Percentiles rank a stretch among this genome's conserved stretches.
These are phyloP conservation scores for Drosophila repleta DNA, from an alignment of 1,140 invertebrate genomes.

Conservation along the genomic window DNA sequence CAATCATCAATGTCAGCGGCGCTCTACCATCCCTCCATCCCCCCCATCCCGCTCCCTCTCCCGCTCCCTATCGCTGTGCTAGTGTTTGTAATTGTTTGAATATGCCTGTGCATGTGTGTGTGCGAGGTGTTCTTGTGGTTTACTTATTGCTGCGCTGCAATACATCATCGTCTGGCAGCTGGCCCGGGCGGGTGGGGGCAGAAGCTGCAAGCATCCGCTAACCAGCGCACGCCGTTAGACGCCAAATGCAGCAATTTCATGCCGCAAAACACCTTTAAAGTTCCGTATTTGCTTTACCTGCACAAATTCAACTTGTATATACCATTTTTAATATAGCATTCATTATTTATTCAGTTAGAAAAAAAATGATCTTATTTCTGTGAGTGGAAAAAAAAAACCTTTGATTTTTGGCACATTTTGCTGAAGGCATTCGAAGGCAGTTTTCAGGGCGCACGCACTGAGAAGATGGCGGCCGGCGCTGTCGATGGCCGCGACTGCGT, in stretches of 20 bases:
- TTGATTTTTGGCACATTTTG: slow-evolving; percentile 53
- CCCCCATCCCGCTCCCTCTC: slow-evolving; percentile 5
- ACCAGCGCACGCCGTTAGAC: slow-evolving; percentile 11
- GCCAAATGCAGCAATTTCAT: slow-evolving; percentile 11
- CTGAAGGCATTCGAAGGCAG: background rate
- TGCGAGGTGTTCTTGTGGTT: slow-evolving; percentile 60
- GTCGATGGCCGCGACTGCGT: slow-evolving; percentile 41
- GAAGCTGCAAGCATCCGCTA: slow-evolving; percentile 1
- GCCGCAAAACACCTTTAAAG: slow-evolving; percentile 20
- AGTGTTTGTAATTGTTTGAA: slow-evolving; percentile 71
- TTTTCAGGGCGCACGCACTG: slow-evolving; percentile 22
- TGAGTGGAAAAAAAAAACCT: slow-evolving; percentile 4
- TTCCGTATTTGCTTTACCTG: background rate
- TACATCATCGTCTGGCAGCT: slow-evolving; percentile 72
- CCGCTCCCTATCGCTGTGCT: slow-evolving; percentile 26
- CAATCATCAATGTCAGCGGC: slow-evolving; percentile 76
- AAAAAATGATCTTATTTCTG: slow-evolving; percentile 1
- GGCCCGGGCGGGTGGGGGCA: slow-evolving; percentile 5
- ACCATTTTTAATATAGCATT: no score
- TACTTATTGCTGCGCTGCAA: slow-evolving; percentile 72
- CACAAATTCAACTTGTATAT: no score
- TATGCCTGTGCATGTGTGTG: slow-evolving; percentile 29
- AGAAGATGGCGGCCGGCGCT: slow-evolving; percentile 59
- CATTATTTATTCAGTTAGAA: no score
- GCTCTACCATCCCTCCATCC: slow-evolving; percentile 9